Percentiles rank a stretch among this genome's conserved stretches.
Conservation (phyloP, 2,113 vertebrate species). For the Onychostruthus taczanowskii region DNA sequence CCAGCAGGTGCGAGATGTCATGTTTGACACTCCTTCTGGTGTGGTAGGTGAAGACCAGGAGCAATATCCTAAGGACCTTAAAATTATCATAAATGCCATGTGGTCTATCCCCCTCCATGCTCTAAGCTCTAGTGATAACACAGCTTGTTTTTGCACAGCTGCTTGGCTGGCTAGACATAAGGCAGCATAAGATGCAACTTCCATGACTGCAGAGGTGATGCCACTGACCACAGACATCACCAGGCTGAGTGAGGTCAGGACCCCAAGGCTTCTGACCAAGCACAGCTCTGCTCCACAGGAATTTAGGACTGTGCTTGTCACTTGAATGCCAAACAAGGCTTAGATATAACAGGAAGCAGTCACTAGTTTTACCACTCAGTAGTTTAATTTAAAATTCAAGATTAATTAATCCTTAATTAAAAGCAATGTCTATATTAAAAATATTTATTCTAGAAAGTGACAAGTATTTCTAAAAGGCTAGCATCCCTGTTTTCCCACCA, state of each 20-base stretch:
- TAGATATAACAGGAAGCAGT: background rate
- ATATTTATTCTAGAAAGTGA: background rate
- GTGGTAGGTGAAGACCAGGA: background rate
- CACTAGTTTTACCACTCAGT: background rate
- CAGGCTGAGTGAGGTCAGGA: background rate
- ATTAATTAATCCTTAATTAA: background rate
- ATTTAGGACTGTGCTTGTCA: background rate
- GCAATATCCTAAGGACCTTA: background rate
- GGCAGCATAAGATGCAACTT: background rate
- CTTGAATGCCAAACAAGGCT: background rate
- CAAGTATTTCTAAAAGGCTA: background rate
- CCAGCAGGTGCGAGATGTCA: rapidly evolving
- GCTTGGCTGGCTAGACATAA: background rate
- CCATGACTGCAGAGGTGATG: background rate
- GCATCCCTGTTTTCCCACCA: background rate
- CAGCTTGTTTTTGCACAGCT: background rate
- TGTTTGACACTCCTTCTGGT: background rate
- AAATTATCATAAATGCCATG: background rate
- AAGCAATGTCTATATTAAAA: background rate
- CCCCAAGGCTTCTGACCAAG: background rate
- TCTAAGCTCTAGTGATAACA: background rate
- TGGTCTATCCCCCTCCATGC: background rate
- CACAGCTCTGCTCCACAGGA: background rate
- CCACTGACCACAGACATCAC: rapidly evolving
- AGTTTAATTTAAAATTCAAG: background rate